Evolutionary conservation across 2,797 vertebrate species (phyloP).

Genomic region (Eospalax fontanierii): DNA sequence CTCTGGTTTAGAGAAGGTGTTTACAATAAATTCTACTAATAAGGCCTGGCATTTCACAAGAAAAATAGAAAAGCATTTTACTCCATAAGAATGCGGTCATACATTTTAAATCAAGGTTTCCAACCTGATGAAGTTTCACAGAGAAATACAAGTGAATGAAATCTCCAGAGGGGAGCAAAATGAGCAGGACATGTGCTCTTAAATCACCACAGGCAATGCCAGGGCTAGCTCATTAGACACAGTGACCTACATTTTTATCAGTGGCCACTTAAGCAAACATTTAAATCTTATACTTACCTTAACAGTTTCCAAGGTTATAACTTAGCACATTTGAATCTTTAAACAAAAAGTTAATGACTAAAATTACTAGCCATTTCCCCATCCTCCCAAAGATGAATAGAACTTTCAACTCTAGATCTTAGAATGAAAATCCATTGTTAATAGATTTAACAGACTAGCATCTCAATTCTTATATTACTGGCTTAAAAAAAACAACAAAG

Average conservation of each 20-base stretch:
- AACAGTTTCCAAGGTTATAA: not conserved
- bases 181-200: not conserved
- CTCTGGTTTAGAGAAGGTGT: constrained; percentile 2
- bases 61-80: constrained; percentile 39
- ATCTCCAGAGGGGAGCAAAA: not conserved
- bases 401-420: constrained; percentile 49
- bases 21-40: constrained; percentile 38
- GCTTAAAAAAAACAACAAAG: too few species aligned
- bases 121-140: constrained; percentile 47
- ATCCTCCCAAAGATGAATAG: not conserved
- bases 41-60: constrained; percentile 51
- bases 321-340: not conserved
- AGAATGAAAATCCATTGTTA: constrained; percentile 15
- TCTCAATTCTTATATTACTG: constrained; percentile 1
- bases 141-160: not conserved
- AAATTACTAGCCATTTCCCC: constrained; percentile 37
- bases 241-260: constrained; percentile 43
- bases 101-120: constrained; percentile 62
- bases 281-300: not conserved
- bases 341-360: constrained; percentile 29
- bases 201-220: not conserved
- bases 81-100: constrained; percentile 8
- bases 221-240: not conserved
- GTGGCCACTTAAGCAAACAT: not conserved
- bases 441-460: not conserved